Evolutionary conservation across 2,113 vertebrate genomes (phyloP).

Genomic region (Vidua chalybeata): DNA sequence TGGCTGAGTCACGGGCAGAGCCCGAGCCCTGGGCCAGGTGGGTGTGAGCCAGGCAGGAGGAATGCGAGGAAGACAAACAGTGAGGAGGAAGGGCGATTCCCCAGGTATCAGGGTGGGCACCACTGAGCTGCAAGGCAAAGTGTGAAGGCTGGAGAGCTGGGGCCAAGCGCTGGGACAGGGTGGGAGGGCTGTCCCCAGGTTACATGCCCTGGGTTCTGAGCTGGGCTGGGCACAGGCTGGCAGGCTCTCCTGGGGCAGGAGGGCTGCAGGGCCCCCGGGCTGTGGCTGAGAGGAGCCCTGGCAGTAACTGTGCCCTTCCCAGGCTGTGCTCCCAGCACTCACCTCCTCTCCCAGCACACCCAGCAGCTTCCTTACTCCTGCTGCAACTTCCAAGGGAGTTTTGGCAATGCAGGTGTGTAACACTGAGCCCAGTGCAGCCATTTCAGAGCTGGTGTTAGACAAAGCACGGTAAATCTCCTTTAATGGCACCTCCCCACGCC

Average conservation of each 20-base stretch:
- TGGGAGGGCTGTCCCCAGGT: neutral
- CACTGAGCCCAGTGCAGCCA: neutral
- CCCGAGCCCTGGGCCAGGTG: neutral
- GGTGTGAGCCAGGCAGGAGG: neutral
- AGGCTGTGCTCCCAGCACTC: rapidly evolving
- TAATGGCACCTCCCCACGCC: neutral
- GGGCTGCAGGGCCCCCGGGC: neutral
- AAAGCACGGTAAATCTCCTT: neutral
- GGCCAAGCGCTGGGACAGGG: rapidly evolving
- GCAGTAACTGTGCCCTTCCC: neutral
- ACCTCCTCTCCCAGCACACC: neutral
- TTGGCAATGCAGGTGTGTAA: rapidly evolving
- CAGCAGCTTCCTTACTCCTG: neutral
- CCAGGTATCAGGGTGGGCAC: neutral
- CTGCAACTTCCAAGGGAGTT: neutral
- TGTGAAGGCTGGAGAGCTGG: neutral
- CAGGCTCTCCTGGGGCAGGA: neutral
- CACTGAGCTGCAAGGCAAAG: neutral
- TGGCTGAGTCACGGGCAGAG: neutral
- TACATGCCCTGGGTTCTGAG: rapidly evolving
- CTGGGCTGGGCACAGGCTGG: neutral
- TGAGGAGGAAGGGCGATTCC: neutral
- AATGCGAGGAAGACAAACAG: neutral
- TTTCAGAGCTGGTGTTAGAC: neutral
- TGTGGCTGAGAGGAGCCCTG: neutral